These are phyloP conservation scores for Cosmorhoe ocellata DNA, from an alignment of 2,888 invertebrate genomes.

Conservation along the genomic window DNA sequence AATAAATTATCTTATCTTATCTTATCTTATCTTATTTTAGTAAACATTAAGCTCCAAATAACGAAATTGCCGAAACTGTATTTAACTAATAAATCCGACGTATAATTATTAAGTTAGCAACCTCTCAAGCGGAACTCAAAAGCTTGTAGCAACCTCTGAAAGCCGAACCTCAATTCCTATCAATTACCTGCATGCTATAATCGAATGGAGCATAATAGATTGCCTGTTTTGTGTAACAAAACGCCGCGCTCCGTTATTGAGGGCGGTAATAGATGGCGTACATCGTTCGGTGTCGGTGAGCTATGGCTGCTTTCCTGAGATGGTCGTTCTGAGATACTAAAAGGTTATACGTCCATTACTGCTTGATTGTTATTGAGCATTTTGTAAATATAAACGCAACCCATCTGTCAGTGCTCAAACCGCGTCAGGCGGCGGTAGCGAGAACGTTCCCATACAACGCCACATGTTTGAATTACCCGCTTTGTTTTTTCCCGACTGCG, in stretches of 20 bases:
- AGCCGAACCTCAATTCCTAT: slow-evolving; percentile 13
- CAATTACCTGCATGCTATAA: slow-evolving; percentile 25
- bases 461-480: no score
- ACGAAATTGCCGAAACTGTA: no score
- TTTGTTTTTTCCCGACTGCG: no score
- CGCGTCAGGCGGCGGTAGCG: no score
- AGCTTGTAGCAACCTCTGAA: slow-evolving; percentile 1
- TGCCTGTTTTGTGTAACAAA: slow-evolving; percentile 29
- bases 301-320: slow-evolving; percentile 17
- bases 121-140: neutral
- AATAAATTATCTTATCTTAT: no score
- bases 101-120: no score
- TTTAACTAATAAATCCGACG: no score
- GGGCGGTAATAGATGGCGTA: slow-evolving; percentile 30
- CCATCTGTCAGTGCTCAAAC: no score
- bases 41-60: no score
- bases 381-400: no score
- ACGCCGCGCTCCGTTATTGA: slow-evolving; percentile 10
- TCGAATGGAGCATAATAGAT: slow-evolving; percentile 25
- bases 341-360: neutral
- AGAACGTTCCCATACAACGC: no score
- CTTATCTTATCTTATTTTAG: no score
- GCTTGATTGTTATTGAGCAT: neutral
- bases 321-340: slow-evolving; percentile 3
- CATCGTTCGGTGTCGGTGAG: slow-evolving; percentile 26